Percentiles rank a stretch among this genome's conserved stretches.
Conservation (phyloP, 2,797 vertebrate species). For the Neosilurus hyrtlii region DNA sequence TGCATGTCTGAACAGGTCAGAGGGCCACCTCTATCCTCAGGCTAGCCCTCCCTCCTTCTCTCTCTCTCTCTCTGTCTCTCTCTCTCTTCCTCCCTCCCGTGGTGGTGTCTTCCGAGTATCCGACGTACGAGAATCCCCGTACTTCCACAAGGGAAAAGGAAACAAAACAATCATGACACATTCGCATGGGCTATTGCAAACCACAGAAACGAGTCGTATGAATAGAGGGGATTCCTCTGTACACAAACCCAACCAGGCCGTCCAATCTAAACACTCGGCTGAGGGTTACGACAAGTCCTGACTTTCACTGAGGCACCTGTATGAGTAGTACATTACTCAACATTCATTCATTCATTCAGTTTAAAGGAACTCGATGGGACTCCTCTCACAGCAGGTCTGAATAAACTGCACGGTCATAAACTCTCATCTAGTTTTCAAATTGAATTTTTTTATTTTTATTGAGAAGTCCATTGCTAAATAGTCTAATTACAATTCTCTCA, state of each 20-base stretch:
- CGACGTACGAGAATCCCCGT: too few relatives aligned
- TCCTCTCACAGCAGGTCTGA: not conserved
- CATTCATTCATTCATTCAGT: not conserved
- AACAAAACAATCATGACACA: constrained; percentile 58
- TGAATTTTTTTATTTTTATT: not conserved
- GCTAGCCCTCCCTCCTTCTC: constrained; percentile 20
- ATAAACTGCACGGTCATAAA: not conserved
- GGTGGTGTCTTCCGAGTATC: constrained; percentile 8
- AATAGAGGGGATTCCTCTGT: constrained; percentile 70
- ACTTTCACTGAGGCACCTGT: constrained; percentile 14
- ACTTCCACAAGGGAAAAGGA: constrained; percentile 48
- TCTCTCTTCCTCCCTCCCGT: constrained; percentile 18
- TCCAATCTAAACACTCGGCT: constrained; percentile 36
- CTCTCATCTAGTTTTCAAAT: not conserved
- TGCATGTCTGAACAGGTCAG: constrained; percentile 70
- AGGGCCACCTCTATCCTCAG: constrained; percentile 67
- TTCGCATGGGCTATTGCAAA: constrained; percentile 65
- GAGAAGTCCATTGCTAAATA: not conserved
- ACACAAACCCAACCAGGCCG: constrained; percentile 56
- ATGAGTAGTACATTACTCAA: constrained; percentile 5
- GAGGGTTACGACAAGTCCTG: constrained; percentile 25
- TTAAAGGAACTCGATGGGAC: not conserved
- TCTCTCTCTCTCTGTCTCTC: constrained; percentile 41
- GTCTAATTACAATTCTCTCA: not conserved
- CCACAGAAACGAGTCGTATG: constrained; percentile 62